Conservation (phyloP, 1,140 invertebrate genomes). For the Uloborus diversus region DNA sequence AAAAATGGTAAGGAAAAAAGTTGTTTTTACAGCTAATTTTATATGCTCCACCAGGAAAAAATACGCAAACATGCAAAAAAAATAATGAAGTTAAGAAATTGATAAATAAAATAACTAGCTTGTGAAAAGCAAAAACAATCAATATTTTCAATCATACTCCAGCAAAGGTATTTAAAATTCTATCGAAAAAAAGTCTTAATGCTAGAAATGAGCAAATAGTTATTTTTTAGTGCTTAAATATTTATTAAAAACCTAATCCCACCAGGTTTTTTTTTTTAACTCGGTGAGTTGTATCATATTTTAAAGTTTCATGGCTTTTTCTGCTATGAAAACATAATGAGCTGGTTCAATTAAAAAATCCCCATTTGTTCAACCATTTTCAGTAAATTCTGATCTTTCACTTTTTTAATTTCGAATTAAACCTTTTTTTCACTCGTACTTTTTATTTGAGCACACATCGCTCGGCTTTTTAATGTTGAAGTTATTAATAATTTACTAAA, state of each 20-base stretch:
- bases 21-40: no score
- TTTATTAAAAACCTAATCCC: slow-evolving; percentile 20
- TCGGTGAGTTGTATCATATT: slow-evolving; percentile 33
- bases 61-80: no score
- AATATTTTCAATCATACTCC: no score
- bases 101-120: no score
- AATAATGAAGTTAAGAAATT: no score
- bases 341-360: slow-evolving; percentile 44
- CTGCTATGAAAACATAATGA: slow-evolving; percentile 44
- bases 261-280: slow-evolving; percentile 10
- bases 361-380: slow-evolving; percentile 50
- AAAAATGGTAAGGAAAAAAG: no score
- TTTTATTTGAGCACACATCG: slow-evolving; percentile 30
- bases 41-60: no score
- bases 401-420: not conserved
- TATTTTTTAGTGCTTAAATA: no score
- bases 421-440: not conserved
- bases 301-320: slow-evolving; percentile 46
- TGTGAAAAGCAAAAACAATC: no score
- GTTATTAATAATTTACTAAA: slow-evolving; percentile 54
- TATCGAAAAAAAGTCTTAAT: no score
- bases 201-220: no score
- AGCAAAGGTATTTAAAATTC: no score
- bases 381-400: slow-evolving; percentile 17
- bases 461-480: slow-evolving; percentile 5